Evolutionary conservation across 2,113 vertebrate species (phyloP).

Genomic region (Acinonyx jubatus): DNA sequence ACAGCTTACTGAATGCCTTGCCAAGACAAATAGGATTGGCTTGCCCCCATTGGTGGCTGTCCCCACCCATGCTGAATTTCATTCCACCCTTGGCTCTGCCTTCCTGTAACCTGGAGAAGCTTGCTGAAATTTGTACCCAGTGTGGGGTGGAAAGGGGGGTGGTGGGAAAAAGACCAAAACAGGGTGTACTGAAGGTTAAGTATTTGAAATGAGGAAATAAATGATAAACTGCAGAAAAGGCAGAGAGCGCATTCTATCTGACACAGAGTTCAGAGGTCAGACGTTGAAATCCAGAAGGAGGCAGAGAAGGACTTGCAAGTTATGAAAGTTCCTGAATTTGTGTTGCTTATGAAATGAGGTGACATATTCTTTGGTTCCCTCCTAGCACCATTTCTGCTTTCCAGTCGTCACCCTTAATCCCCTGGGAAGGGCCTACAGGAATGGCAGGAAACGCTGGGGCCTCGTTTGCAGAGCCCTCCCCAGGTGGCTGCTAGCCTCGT

Average conservation of each 20-base stretch:
- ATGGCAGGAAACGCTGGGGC: background rate
- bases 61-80: background rate
- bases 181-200: background rate
- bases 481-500: background rate
- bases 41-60: background rate
- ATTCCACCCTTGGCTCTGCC: background rate
- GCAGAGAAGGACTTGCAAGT: background rate
- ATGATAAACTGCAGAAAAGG: background rate
- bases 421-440: background rate
- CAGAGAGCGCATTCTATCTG: background rate
- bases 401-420: background rate
- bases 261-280: background rate
- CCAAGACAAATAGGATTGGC: conserved; percentile 25
- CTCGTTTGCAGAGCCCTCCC: background rate
- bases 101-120: background rate
- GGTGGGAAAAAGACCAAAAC: background rate
- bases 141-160: accelerated
- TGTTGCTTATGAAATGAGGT: background rate
- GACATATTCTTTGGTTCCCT: background rate
- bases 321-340: background rate
- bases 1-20: background rate
- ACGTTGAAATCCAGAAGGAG: background rate
- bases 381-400: background rate
- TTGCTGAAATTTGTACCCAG: background rate
- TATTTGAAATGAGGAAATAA: background rate